phyloP scores from a whole-genome alignment of 2,113 vertebrate species.

The Leptobrachium leishanense region DNA sequence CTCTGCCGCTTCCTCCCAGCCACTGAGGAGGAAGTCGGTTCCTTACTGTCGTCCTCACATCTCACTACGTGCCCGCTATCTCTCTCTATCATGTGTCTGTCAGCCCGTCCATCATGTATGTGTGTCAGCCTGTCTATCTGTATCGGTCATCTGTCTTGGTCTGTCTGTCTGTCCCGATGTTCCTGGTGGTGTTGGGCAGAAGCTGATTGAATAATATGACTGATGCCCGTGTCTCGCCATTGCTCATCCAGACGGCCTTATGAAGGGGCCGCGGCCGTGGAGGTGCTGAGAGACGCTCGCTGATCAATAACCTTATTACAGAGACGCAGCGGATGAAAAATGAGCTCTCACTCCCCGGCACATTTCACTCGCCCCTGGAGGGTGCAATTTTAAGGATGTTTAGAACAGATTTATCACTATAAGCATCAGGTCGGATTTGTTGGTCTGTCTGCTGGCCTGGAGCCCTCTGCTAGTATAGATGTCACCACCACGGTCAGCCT shows the following conservation, averaged over 20 bases:
- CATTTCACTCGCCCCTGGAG: neutral
- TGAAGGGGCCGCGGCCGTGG: neutral
- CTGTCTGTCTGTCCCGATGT: no score
- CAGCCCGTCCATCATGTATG: no score
- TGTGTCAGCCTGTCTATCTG: no score
- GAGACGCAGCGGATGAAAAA: neutral
- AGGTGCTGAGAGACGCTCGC: neutral
- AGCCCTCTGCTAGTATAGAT: neutral
- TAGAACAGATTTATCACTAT: neutral
- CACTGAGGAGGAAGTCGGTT: no score
- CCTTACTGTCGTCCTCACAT: no score
- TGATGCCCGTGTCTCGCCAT: neutral
- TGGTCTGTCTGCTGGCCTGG: neutral
- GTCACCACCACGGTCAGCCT: neutral
- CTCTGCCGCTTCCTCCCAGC: no score
- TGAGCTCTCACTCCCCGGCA: neutral
- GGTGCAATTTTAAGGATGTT: conserved; percentile 6
- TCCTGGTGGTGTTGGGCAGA: no score
- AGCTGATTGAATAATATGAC: neutral
- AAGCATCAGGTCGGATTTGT: conserved; percentile 3
- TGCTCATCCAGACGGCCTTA: neutral
- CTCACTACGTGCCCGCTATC: no score
- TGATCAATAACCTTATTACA: neutral
- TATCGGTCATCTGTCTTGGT: no score
- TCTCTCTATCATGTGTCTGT: no score